Evolutionary conservation across 2,113 vertebrate genomes (phyloP).

Genomic region (Alethe castanea): DNA sequence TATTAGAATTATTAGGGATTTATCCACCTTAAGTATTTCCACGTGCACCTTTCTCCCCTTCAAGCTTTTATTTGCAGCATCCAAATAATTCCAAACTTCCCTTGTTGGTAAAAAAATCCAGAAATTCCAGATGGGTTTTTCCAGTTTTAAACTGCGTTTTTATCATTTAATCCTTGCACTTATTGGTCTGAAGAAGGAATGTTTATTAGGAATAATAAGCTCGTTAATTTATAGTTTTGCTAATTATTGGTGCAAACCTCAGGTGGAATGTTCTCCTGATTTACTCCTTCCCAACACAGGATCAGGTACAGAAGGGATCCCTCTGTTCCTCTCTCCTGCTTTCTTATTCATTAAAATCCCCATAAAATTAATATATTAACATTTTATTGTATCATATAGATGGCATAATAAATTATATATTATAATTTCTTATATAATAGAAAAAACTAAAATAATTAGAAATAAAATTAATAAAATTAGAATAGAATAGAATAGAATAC

Average conservation of each 20-base stretch:
- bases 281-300: neutral
- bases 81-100: neutral
- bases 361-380: neutral
- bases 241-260: neutral
- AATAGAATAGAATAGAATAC: neutral
- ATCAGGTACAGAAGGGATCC: neutral
- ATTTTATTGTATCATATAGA: too few species aligned
- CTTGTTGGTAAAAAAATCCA: neutral
- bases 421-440: neutral
- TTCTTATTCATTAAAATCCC: neutral
- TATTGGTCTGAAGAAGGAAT: neutral
- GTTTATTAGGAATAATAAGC: neutral
- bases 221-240: neutral
- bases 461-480: too few species aligned
- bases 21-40: neutral
- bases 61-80: neutral
- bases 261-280: neutral
- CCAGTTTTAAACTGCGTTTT: rapidly evolving
- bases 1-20: neutral
- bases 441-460: neutral
- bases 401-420: neutral
- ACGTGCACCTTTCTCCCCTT: neutral
- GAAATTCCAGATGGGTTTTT: neutral
- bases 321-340: neutral
- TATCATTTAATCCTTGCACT: neutral